phyloP scores from a whole-genome alignment of 2,888 invertebrate species.

The Sinentomon sp. region DNA sequence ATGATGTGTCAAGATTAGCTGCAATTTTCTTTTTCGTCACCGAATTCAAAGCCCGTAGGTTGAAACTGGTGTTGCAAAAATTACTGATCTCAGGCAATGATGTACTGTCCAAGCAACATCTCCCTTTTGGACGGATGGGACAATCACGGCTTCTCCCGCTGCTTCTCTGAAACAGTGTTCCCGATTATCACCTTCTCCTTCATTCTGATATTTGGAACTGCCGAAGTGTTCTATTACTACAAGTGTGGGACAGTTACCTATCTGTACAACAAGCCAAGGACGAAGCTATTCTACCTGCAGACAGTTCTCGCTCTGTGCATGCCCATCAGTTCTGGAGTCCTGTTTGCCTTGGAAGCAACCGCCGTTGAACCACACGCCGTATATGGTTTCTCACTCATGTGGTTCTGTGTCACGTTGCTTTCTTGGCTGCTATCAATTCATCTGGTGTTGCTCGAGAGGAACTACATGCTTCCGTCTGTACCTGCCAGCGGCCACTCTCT shows the following conservation, averaged over 20 bases:
- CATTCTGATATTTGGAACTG: slow-evolving; percentile 44
- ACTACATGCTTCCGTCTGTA: slow-evolving; percentile 50
- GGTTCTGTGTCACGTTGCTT: too few species aligned
- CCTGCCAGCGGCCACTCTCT: slow-evolving; percentile 74
- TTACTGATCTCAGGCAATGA: too few species aligned
- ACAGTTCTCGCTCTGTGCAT: slow-evolving; percentile 39
- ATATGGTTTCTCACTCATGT: too few species aligned
- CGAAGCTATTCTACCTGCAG: slow-evolving; percentile 45
- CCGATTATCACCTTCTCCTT: slow-evolving; percentile 40
- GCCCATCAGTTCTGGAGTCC: slow-evolving; percentile 36
- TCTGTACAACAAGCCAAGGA: slow-evolving; percentile 30
- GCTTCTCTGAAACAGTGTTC: slow-evolving; percentile 67
- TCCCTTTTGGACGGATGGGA: too few species aligned
- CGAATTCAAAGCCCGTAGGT: too few species aligned
- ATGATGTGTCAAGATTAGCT: too few species aligned
- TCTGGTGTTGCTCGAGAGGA: slow-evolving; percentile 46
- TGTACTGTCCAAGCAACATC: too few species aligned
- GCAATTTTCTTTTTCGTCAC: too few species aligned
- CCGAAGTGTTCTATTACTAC: slow-evolving; percentile 50
- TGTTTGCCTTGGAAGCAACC: slow-evolving; percentile 42
- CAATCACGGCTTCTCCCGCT: too few species aligned
- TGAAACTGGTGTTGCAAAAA: too few species aligned
- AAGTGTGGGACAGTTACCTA: slow-evolving; percentile 48
- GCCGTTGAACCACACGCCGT: slow-evolving; percentile 36
- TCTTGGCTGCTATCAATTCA: slow-evolving; percentile 48